phyloP scores from a whole-genome alignment of 2,888 invertebrate genomes.

The Leptopilina myrica region DNA sequence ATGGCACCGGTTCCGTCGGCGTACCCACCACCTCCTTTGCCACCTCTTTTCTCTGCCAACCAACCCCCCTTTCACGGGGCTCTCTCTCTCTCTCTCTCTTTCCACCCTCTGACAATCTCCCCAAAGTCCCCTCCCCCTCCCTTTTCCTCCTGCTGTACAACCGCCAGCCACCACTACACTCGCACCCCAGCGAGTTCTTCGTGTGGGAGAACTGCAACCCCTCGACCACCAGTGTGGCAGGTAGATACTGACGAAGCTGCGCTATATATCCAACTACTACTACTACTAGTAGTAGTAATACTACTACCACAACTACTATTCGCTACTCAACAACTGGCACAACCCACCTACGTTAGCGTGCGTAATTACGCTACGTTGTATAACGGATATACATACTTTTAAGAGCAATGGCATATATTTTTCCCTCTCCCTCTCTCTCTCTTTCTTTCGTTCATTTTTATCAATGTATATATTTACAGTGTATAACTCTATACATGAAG shows the following conservation, averaged over 20 bases:
- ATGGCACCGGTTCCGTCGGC: conserved; percentile 65
- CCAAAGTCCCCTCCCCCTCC: background rate
- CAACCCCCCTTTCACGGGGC: conserved; percentile 5
- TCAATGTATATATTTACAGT: conserved; percentile 6
- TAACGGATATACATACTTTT: conserved; percentile 31
- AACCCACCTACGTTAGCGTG: conserved; percentile 60
- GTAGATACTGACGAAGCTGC: conserved; percentile 60
- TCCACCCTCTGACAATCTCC: conserved; percentile 51
- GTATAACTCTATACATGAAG: background rate
- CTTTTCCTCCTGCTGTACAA: conserved; percentile 37
- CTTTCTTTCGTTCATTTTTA: conserved; percentile 4
- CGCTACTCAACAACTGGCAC: conserved; percentile 29
- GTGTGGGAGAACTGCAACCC: conserved; percentile 42
- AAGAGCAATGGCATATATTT: conserved; percentile 18
- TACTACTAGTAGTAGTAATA: conserved; percentile 15
- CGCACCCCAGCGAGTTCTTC: conserved; percentile 34
- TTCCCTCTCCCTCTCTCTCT: background rate
- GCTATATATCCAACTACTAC: conserved; percentile 17
- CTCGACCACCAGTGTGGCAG: conserved; percentile 61
- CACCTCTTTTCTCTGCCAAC: conserved; percentile 53
- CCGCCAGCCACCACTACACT: conserved; percentile 57
- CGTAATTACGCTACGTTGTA: conserved; percentile 60
- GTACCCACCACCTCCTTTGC: conserved; percentile 57
- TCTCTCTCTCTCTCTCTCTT: conserved; percentile 46
- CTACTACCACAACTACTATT: conserved; percentile 27